Evolutionary conservation across 2,113 vertebrate genomes (phyloP).

Genomic region (Puntigrus tetrazona): DNA sequence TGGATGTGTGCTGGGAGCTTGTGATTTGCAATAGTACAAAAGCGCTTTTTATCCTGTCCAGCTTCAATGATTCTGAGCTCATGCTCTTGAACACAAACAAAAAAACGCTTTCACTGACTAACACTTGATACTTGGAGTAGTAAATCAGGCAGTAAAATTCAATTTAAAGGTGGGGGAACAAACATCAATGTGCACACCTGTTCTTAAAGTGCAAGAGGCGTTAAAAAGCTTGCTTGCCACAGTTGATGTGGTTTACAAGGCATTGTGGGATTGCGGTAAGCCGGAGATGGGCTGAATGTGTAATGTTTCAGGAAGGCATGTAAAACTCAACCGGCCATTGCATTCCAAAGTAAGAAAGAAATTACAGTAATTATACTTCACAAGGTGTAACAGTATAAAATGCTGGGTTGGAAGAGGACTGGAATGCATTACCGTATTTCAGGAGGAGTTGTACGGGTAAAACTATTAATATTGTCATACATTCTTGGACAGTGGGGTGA

Average conservation of each 20-base stretch:
- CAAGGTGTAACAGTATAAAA: background rate
- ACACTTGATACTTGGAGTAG: constrained; percentile 14
- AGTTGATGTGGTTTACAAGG: constrained; percentile 35
- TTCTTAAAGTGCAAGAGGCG: constrained; percentile 3
- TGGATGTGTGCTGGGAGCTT: constrained; percentile 29
- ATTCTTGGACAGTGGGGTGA: constrained; percentile 65
- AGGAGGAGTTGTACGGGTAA: constrained; percentile 39
- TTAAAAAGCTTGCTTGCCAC: background rate
- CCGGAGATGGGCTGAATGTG: constrained; percentile 34
- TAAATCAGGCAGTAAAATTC: constrained; percentile 27
- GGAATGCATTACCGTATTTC: constrained; percentile 18
- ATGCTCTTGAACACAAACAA: constrained; percentile 24
- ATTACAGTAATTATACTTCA: constrained; percentile 21
- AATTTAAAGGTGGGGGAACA: background rate
- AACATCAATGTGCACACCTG: background rate
- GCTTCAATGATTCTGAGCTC: constrained; percentile 34
- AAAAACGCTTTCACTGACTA: constrained; percentile 5
- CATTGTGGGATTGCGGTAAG: constrained; percentile 23
- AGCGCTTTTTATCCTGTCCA: constrained; percentile 6
- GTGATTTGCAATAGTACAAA: constrained; percentile 44
- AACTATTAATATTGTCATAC: constrained; percentile 55
- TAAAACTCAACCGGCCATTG: constrained; percentile 11
- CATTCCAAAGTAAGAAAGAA: constrained; percentile 9
- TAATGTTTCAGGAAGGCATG: constrained; percentile 13
- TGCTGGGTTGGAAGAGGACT: background rate